Base-by-base conservation (phyloP, 2,888 invertebrate genomes). In the Zhuqinia jingwanae region DNA sequence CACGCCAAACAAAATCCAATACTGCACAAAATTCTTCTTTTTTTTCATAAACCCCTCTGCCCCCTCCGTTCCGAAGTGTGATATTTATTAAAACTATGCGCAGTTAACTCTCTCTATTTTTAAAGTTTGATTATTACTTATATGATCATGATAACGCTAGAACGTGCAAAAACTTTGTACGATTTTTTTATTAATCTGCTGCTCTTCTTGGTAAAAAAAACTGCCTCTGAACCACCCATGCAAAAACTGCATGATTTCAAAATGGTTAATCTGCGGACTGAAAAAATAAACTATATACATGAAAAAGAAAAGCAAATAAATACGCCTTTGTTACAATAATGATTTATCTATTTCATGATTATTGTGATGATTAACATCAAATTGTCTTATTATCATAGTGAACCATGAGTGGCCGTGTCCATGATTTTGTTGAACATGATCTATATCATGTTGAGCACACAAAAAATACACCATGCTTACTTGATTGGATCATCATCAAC, bases 401-500 rank as follows among this genome's bases (percentile, higher is more conserved):
- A 36, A 45, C 42, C 15, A 42, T 20, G 17, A 42, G 6, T 10
- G 68, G 1, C 68, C 68, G 45, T 68, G 68, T 68, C 22, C 68
- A 68, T 47, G 45, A 45, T 15, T 68, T 68, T 45, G 68, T 68
- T 47, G 42, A 68, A 68, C 65, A 65, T 65, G 42, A 65, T 65
- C 65, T 17, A 30, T 65, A n/a, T 50, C 20, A 22, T 68, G 68
- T 68, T 47, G n/a, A n/a, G 45, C 20, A 45, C 45, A 68, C 0
- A 11, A 11, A 25, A n/a, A n/a, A n/a, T n/a, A n/a, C n/a, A n/a
- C n/a, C n/a, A 36, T 45, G 47, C 13, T 42, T 65, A 30, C 17
- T 68, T 45, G 20, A 68, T 68, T 68, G 68, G 42, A 68, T 68
- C 42, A 68, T 68, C 45, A 22, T 6, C 8, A 8, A 36, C 5